Conservation (phyloP, 1,140 invertebrate species). For the Limonius californicus region DNA sequence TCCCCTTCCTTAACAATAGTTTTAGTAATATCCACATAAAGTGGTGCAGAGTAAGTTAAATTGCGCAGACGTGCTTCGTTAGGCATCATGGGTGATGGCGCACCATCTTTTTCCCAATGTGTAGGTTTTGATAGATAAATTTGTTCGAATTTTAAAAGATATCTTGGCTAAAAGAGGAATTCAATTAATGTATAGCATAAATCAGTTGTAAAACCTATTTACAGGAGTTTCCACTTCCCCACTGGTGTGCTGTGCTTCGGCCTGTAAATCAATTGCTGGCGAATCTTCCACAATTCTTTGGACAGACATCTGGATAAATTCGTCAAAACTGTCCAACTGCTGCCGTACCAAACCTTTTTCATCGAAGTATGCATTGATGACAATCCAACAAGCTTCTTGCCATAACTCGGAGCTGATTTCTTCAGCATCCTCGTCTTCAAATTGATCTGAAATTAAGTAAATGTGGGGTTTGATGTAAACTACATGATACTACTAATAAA, state of each 20-base stretch:
- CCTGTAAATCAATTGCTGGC: constrained; percentile 94
- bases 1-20: constrained; percentile 87
- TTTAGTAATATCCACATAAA: constrained; percentile 98
- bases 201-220: constrained; percentile 37
- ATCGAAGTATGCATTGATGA: constrained; percentile 98
- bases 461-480: too few species aligned
- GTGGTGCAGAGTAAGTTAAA: constrained; percentile 91
- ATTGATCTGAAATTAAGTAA: constrained; percentile 53
- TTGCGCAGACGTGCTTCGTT: constrained; percentile 91
- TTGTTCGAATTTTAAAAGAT: constrained; percentile 95
- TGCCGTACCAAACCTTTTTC: constrained; percentile 98
- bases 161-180: constrained; percentile 64
- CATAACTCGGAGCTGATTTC: constrained; percentile 94
- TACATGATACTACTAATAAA: constrained; percentile 10
- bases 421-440: constrained; percentile 74
- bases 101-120: constrained; percentile 99
- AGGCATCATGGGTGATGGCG: constrained; percentile 98
- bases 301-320: constrained; percentile 99
- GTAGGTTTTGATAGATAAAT: constrained; percentile 98
- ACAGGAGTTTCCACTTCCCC: constrained; percentile 90
- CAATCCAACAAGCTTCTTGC: constrained; percentile 99
- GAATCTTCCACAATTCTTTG: constrained; percentile 98
- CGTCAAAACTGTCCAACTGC: constrained; percentile 98
- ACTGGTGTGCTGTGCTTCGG: constrained; percentile 91
- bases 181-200: constrained; percentile 10